These are phyloP conservation scores for Candidula unifasciata DNA, from an alignment of 2,888 invertebrate genomes.

Conservation along the genomic window DNA sequence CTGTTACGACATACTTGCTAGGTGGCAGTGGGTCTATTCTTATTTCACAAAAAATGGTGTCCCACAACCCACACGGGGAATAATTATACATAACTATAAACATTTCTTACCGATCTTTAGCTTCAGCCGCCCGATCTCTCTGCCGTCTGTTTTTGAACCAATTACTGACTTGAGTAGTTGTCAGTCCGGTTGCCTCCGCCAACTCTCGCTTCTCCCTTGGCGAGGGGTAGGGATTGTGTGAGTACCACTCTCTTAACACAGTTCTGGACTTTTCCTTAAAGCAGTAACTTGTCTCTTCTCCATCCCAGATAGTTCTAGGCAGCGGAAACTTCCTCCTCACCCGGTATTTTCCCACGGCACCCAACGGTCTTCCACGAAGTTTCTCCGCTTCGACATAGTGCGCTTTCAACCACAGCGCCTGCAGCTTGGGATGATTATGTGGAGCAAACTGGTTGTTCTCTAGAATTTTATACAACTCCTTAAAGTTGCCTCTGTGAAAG, in stretches of 20 bases:
- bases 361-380: slow-evolving; percentile 86
- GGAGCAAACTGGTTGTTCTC: slow-evolving; percentile 92
- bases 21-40: too few species aligned
- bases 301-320: slow-evolving; percentile 99
- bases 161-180: slow-evolving; percentile 91
- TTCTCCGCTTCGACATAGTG: slow-evolving; percentile 85
- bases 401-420: slow-evolving; percentile 95
- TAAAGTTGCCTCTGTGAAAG: slow-evolving; percentile 90
- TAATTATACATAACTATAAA: not conserved
- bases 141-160: slow-evolving; percentile 80
- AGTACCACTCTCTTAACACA: slow-evolving; percentile 93
- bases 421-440: slow-evolving; percentile 90
- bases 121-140: slow-evolving; percentile 76
- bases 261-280: slow-evolving; percentile 97
- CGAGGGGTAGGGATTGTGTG: slow-evolving; percentile 84
- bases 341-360: slow-evolving; percentile 86
- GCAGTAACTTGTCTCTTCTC: slow-evolving; percentile 98
- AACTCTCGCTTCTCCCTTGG: slow-evolving; percentile 94
- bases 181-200: slow-evolving; percentile 92
- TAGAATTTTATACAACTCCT: slow-evolving; percentile 92
- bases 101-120: slow-evolving; percentile 63
- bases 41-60: not conserved
- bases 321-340: slow-evolving; percentile 93
- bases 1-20: too few species aligned
- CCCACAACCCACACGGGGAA: not conserved